Evolutionary conservation across 2,888 invertebrate genomes (phyloP).

Genomic region (Aquatica leii): DNA sequence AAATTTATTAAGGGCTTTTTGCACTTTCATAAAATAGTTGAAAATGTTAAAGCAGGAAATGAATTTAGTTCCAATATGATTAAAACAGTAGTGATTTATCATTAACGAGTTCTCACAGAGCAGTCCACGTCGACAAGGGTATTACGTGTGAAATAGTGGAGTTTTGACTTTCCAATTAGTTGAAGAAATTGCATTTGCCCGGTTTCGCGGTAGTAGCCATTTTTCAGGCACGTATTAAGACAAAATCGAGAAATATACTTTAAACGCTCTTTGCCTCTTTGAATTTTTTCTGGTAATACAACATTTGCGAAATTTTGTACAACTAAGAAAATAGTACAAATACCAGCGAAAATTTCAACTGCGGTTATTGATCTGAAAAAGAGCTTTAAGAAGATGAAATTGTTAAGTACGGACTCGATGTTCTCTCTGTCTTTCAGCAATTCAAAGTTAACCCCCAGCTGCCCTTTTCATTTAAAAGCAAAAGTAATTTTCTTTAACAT

Average conservation of each 20-base stretch:
- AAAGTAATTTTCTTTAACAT: constrained; percentile 47
- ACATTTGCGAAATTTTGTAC: too few relatives aligned
- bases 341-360: too few relatives aligned
- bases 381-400: too few relatives aligned
- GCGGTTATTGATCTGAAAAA: too few relatives aligned
- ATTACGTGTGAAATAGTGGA: constrained; percentile 52
- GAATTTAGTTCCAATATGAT: constrained; percentile 39
- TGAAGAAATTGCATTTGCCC: constrained; percentile 53
- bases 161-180: constrained; percentile 57
- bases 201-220: constrained; percentile 35
- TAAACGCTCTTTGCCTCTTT: too few relatives aligned
- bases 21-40: background rate
- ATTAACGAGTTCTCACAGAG: constrained; percentile 47
- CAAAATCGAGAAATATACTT: background rate
- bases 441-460: constrained; percentile 34
- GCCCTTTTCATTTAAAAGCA: constrained; percentile 44
- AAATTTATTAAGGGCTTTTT: background rate
- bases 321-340: too few relatives aligned
- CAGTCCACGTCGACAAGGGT: constrained; percentile 42
- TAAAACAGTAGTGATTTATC: constrained; percentile 49
- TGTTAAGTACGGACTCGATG: constrained; percentile 21
- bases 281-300: too few relatives aligned
- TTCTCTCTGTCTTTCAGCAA: constrained; percentile 32
- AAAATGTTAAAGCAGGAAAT: constrained; percentile 19
- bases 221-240: constrained; percentile 23